Evolutionary conservation across 2,797 vertebrate species (phyloP).

Genomic region (Coreius guichenoti): DNA sequence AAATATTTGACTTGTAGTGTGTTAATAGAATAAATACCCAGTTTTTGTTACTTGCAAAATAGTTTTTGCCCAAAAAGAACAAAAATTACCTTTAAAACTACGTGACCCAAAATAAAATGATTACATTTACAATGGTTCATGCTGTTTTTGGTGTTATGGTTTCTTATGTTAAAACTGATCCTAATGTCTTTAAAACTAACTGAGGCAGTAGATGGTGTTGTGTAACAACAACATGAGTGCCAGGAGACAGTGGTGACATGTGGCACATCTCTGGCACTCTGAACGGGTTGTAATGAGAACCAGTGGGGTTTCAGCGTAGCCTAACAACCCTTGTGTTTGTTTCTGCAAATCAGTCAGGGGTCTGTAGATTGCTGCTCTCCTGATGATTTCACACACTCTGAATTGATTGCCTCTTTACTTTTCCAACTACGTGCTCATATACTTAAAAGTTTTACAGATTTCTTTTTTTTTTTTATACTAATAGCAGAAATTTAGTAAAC

Average conservation of each 20-base stretch:
- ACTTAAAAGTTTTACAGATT: conserved; percentile 11
- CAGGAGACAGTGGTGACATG: conserved; percentile 52
- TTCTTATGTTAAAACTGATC: background rate
- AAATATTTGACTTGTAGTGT: background rate
- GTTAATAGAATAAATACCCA: background rate
- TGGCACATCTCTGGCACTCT: conserved; percentile 62
- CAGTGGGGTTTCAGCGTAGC: conserved; percentile 73
- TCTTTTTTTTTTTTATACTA: background rate
- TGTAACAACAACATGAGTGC: conserved; percentile 56
- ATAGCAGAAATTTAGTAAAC: background rate
- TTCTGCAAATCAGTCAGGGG: conserved; percentile 63
- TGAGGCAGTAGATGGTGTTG: conserved; percentile 17
- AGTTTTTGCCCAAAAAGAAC: no score
- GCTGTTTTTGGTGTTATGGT: background rate
- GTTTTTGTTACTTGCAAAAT: background rate
- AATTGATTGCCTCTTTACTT: conserved; percentile 36
- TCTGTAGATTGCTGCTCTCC: conserved; percentile 66
- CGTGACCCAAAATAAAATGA: background rate
- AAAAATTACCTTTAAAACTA: no score
- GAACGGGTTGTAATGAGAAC: conserved; percentile 72
- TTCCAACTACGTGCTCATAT: background rate
- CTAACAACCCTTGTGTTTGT: conserved; percentile 68
- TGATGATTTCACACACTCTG: conserved; percentile 35
- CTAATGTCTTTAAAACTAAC: background rate
- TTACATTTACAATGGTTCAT: background rate